phyloP scores from a whole-genome alignment of 2,797 vertebrate genomes.

The Danio choprae region DNA sequence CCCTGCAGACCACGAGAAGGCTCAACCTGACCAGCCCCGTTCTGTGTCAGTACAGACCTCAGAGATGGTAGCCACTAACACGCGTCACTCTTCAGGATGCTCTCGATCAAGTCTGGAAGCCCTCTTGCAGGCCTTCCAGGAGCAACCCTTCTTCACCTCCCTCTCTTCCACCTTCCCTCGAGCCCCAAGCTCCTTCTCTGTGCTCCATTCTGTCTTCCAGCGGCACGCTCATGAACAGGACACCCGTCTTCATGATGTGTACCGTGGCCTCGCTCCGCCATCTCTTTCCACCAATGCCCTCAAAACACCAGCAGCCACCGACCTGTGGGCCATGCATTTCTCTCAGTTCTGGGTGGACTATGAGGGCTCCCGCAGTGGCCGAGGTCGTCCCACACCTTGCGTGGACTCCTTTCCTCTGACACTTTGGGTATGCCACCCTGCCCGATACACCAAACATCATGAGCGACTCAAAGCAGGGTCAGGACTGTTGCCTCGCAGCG shows the following conservation, averaged over 20 bases:
- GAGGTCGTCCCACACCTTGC: constrained; percentile 90
- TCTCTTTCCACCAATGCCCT: constrained; percentile 83
- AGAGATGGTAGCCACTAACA: constrained; percentile 97
- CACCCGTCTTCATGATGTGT: constrained; percentile 91
- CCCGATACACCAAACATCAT: constrained; percentile 82
- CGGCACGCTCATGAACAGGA: constrained; percentile 94
- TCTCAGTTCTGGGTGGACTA: constrained; percentile 99
- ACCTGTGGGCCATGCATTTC: constrained; percentile 95
- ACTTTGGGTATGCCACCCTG: constrained; percentile 92
- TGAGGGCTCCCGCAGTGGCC: constrained; percentile 87
- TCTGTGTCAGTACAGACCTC: constrained; percentile 95
- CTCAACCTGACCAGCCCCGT: constrained; percentile 88
- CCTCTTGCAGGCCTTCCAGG: constrained; percentile 92
- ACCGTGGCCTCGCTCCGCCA: constrained; percentile 85
- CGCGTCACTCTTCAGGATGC: constrained; percentile 89
- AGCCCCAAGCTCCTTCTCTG: constrained; percentile 76
- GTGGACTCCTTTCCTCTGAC: constrained; percentile 96
- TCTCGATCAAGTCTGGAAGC: constrained; percentile 91
- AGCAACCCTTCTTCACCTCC: constrained; percentile 87
- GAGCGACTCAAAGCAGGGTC: constrained; percentile 72
- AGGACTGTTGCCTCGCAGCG: constrained; percentile 80
- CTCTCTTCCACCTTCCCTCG: constrained; percentile 84
- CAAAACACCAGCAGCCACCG: constrained; percentile 87
- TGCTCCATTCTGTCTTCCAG: constrained; percentile 89
- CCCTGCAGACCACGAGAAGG: constrained; percentile 85